Evolutionary conservation across 2,888 invertebrate species (phyloP), one percentile per base, ranked within the genome.

Genomic region (Lasioglossum lativentre): DNA sequence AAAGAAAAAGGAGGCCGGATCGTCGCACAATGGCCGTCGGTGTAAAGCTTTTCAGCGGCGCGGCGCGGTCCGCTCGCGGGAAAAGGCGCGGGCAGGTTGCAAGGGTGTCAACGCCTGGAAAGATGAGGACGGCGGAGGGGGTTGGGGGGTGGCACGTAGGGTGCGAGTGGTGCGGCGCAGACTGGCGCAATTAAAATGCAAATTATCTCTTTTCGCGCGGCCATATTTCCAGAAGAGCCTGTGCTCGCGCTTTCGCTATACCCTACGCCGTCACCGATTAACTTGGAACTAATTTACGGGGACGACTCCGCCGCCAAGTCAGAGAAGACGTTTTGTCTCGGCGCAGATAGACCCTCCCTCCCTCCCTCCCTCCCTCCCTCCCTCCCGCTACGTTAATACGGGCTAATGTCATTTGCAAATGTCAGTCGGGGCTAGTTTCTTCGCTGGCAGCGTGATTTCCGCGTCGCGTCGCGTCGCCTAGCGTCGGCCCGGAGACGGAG

Each of bases 101-200:
- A 73, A 63, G 83, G 80, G 68, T 81, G 88, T 80, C 79, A 86
- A 83, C 75, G 87, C 80, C 66, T 68, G 4, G 38, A 23, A 68
- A 68, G 68, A 68, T 38, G 34, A 68, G 34, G 38, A 66, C 16
- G 8, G 30, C 2, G 4, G 63, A 1, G 4, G 16, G 16, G 16
- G 4, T 5, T 16, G 6, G 16, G 4, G 16, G 27, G 14, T 30
- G 68, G 34, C 34, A 75, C 68, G 14, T 52, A 75, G 68, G 63
- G n/a, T 34, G 72, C 56, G 12, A 16, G 34, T 8, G 34, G 72
- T 27, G 77, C n/a, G 78, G 80, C 66, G 78, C 78, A 87, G 90
- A 86, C 86, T 52, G 85, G 90, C 86, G 93, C 94, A 94, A 94
- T 94, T 94, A 94, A 94, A 94, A 94, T 94, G 93, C 92, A 94